Conservation (phyloP, 2,113 vertebrate genomes). For the Spheniscus mendiculus region DNA sequence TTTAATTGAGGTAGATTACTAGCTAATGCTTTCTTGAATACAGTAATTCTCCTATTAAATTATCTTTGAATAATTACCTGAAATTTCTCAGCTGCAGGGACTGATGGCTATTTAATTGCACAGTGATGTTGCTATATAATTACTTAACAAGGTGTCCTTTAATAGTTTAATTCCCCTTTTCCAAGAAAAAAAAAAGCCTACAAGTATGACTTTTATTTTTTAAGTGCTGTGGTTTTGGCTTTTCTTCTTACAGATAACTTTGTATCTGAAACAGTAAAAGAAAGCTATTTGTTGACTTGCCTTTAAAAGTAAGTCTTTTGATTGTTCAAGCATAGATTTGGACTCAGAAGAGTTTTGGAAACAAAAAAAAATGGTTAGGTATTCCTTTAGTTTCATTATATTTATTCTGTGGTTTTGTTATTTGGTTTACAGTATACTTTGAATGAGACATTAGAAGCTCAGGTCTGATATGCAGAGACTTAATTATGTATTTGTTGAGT, state of each 20-base stretch:
- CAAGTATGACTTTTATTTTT: conserved; percentile 61
- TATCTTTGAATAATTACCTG: conserved; percentile 91
- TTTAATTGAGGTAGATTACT: conserved; percentile 89
- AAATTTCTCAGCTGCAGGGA: conserved; percentile 87
- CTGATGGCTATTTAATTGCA: conserved; percentile 89
- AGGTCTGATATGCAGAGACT: neutral
- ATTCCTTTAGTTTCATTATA: neutral
- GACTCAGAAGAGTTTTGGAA: neutral
- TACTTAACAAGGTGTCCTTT: conserved; percentile 89
- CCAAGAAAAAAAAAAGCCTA: conserved; percentile 52
- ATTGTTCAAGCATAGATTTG: conserved; percentile 6
- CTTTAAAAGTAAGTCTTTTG: conserved; percentile 47
- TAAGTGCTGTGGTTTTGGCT: conserved; percentile 49
- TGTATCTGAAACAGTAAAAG: conserved; percentile 41
- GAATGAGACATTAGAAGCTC: neutral
- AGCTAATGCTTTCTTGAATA: conserved; percentile 89
- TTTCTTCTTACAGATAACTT: conserved; percentile 47
- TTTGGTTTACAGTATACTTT: neutral
- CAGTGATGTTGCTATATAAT: conserved; percentile 84
- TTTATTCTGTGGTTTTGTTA: neutral
- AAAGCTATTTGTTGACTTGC: conserved; percentile 53
- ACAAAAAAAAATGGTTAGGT: neutral
- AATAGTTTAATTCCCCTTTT: conserved; percentile 86
- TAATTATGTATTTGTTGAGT: neutral
- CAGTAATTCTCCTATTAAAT: conserved; percentile 90